Evolutionary conservation across 1,140 invertebrate genomes (phyloP).

Genomic region (Drosophila subobscura): DNA sequence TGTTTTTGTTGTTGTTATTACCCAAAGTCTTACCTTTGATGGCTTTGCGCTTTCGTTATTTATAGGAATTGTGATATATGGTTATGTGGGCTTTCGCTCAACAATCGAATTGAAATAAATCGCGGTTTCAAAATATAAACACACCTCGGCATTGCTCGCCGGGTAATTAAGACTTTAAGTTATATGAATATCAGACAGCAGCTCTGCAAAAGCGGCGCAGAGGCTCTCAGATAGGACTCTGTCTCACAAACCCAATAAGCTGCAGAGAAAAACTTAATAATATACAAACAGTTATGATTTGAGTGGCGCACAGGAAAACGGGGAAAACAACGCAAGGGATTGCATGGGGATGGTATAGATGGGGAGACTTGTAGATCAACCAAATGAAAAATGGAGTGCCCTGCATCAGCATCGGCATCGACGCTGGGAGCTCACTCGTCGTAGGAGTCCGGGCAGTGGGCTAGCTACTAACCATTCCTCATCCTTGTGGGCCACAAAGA

Average conservation of each 20-base stretch:
- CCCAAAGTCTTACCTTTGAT: slow-evolving; percentile 74
- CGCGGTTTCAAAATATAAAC: slow-evolving; percentile 77
- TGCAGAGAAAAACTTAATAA: slow-evolving; percentile 83
- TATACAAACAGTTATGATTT: slow-evolving; percentile 73
- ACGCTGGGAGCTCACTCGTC: slow-evolving; percentile 7
- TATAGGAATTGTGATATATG: slow-evolving; percentile 57
- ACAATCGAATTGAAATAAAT: slow-evolving; percentile 78
- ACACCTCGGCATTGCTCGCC: slow-evolving; percentile 83
- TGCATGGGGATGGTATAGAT: slow-evolving; percentile 13
- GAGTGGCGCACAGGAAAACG: slow-evolving; percentile 19
- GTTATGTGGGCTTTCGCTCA: slow-evolving; percentile 51
- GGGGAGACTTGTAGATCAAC: slow-evolving; percentile 14
- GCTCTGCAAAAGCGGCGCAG: slow-evolving; percentile 50
- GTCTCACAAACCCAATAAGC: slow-evolving; percentile 73
- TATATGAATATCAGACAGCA: slow-evolving; percentile 38
- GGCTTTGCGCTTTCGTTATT: slow-evolving; percentile 58
- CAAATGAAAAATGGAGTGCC: neutral
- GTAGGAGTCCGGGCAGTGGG: slow-evolving; percentile 3
- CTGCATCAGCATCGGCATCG: too few relatives aligned
- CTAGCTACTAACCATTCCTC: slow-evolving; percentile 96
- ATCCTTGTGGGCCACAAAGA: slow-evolving; percentile 99
- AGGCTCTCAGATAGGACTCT: slow-evolving; percentile 58
- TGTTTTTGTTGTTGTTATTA: slow-evolving; percentile 49
- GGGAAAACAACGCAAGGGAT: slow-evolving; percentile 26
- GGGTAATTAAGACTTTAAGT: slow-evolving; percentile 73